A percentile compares a stretch with the other conserved stretches of the same genome.
phyloP scores from a whole-genome alignment of 2,888 invertebrate genomes.

The Cerceris rybyensis region DNA sequence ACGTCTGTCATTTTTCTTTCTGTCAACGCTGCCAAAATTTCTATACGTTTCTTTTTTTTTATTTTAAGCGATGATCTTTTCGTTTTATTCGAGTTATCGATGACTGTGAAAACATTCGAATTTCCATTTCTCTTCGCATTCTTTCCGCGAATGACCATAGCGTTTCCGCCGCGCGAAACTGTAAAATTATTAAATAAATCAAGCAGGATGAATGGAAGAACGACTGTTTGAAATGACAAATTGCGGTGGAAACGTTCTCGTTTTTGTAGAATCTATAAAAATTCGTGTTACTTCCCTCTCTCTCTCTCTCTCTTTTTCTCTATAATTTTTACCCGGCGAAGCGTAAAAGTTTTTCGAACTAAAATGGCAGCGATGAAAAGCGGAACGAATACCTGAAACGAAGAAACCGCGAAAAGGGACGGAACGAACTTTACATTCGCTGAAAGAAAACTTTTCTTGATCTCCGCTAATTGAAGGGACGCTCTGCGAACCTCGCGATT shows the following conservation, averaged over 20 bases:
- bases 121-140: too few relatives aligned
- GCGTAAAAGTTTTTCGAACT: neutral
- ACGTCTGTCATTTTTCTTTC: too few relatives aligned
- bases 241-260: neutral
- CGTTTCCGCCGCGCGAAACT: too few relatives aligned
- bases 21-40: too few relatives aligned
- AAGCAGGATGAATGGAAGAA: neutral
- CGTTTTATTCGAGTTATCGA: too few relatives aligned
- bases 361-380: neutral
- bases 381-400: neutral
- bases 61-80: too few relatives aligned
- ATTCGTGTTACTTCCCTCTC: neutral
- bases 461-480: slow-evolving; percentile 31
- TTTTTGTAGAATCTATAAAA: neutral
- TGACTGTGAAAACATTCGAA: too few relatives aligned
- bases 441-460: neutral
- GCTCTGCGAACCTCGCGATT: slow-evolving; percentile 11
- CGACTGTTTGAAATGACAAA: neutral
- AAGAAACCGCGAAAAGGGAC: slow-evolving; percentile 11
- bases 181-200: too few relatives aligned
- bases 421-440: slow-evolving; percentile 4
- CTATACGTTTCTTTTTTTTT: too few relatives aligned
- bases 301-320: neutral
- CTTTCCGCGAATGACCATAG: too few relatives aligned
- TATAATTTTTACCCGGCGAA: neutral